Conservation (phyloP, 2,888 invertebrate species). For the Loripinus fragilis region DNA sequence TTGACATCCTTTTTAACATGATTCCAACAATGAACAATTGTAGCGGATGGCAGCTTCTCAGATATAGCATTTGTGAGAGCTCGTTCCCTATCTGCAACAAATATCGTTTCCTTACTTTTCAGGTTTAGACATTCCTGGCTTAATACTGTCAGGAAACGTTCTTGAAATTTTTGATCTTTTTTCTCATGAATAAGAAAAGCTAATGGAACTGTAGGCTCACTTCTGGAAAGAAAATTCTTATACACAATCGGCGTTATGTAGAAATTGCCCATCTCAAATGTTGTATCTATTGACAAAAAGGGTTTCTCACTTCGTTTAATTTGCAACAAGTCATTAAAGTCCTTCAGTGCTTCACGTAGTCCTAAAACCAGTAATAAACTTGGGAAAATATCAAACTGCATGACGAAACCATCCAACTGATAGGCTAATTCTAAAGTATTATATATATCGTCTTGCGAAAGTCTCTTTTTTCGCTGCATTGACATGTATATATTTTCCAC, state of each 20-base stretch:
- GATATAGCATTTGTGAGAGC: constrained; percentile 23
- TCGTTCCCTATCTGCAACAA: constrained; percentile 29
- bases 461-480: constrained; percentile 11
- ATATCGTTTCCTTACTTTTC: not conserved
- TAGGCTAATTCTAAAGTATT: constrained; percentile 30
- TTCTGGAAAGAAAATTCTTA: constrained; percentile 28
- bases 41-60: constrained; percentile 10
- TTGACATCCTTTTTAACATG: constrained; percentile 12
- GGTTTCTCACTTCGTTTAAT: constrained; percentile 14
- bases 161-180: constrained; percentile 36
- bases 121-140: constrained; percentile 28
- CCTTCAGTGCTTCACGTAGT: constrained; percentile 17
- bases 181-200: constrained; percentile 37
- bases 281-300: constrained; percentile 33
- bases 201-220: constrained; percentile 27
- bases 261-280: constrained; percentile 36
- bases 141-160: constrained; percentile 23
- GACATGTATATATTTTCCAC: constrained; percentile 5
- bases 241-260: constrained; percentile 36
- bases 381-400: constrained; percentile 33
- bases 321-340: constrained; percentile 30
- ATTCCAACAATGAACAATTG: constrained; percentile 20
- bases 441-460: constrained; percentile 36
- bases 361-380: constrained; percentile 28
- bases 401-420: constrained; percentile 36